phyloP scores from a whole-genome alignment of 2,113 vertebrate genomes.

The Eubucco bourcierii region DNA sequence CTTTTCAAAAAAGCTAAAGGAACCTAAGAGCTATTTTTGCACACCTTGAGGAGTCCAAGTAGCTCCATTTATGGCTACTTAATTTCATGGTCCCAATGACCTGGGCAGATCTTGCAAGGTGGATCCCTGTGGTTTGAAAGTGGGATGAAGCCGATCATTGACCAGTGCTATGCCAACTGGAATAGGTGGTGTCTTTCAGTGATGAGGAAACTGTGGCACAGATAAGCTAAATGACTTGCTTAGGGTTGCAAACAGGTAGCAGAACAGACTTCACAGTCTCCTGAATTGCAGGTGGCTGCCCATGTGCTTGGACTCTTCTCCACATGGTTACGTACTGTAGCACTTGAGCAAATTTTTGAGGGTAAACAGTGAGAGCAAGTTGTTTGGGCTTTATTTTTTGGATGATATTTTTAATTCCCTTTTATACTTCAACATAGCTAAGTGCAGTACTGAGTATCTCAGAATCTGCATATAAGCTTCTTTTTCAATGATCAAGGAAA shows the following conservation, averaged over 20 bases:
- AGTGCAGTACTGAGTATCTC: not conserved
- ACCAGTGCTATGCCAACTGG: not conserved
- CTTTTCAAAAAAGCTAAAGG: not conserved
- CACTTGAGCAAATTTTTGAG: not conserved
- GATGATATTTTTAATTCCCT: not conserved
- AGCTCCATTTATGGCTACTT: not conserved
- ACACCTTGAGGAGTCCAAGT: not conserved
- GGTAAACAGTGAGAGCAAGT: not conserved
- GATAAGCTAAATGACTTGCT: not conserved
- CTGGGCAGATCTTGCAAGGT: not conserved
- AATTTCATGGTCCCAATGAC: not conserved
- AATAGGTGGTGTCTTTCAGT: not conserved
- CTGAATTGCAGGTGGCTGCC: not conserved
- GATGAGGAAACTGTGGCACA: not conserved
- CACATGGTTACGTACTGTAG: not conserved
- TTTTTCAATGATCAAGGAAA: not conserved
- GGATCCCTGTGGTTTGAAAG: not conserved
- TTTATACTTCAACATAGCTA: not conserved
- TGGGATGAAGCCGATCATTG: not conserved
- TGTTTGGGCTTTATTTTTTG: not conserved
- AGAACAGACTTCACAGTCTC: not conserved
- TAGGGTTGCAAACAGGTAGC: not conserved
- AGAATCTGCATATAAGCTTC: not conserved
- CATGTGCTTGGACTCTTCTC: rapidly evolving
- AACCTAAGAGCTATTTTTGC: not conserved